Evolutionary conservation across 1,140 invertebrate genomes (phyloP).

Genomic region (Orius insidiosus): DNA sequence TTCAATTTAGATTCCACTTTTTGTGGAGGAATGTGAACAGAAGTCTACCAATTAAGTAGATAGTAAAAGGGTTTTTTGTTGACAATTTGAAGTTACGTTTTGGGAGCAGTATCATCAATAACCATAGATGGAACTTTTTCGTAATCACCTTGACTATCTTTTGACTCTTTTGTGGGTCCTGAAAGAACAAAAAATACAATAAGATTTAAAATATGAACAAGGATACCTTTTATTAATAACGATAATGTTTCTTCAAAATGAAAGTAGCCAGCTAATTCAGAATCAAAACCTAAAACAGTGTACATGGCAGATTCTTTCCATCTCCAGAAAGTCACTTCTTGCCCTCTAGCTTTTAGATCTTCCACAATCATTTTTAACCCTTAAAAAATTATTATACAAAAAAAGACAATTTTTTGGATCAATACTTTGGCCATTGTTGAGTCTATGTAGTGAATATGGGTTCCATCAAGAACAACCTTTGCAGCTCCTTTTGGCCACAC

Average conservation of each 20-base stretch:
- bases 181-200: no score
- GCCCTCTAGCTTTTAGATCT: constrained; percentile 23
- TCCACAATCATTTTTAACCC: constrained; percentile 26
- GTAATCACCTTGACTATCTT: no score
- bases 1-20: no score
- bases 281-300: constrained; percentile 19
- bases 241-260: constrained; percentile 17
- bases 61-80: no score
- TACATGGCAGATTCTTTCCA: constrained; percentile 21
- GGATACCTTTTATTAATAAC: constrained; percentile 18
- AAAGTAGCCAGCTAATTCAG: constrained; percentile 16
- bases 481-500: constrained; percentile 6
- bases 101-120: no score
- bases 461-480: constrained; percentile 39
- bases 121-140: no score
- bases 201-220: not conserved
- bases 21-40: no score
- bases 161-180: no score
- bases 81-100: no score
- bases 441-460: constrained; percentile 38
- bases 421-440: constrained; percentile 39
- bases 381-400: constrained; percentile 20
- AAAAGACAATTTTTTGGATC: constrained; percentile 4
- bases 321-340: constrained; percentile 26
- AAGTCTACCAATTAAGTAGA: no score